Base-by-base conservation (phyloP, 2,888 invertebrate species). In the Pseudanteris insignis region DNA sequence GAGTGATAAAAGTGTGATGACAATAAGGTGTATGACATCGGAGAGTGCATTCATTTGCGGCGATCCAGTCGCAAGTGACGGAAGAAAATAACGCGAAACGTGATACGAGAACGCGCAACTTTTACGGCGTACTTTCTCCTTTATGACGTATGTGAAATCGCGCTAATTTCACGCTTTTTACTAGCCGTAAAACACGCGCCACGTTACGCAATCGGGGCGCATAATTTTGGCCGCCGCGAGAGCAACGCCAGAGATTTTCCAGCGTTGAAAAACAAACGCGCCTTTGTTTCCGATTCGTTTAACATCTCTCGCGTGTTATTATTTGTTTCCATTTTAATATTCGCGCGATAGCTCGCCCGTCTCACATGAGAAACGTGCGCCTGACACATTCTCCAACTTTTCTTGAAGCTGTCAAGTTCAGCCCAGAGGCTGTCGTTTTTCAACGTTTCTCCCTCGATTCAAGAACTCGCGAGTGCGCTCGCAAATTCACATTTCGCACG, bases 121-220 rank as follows among this genome's bases (percentile, higher is more conserved):
- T 75, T 75, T 75, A 75, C 71, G 74, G 71, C 66, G 66, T 70
- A 68, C 71, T 71, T 69, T 67, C 67, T 65, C 69, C 70, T 75
- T 76, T 76, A 77, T 70, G 77, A 68, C 74, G 63, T 68, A 67
- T 73, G 73, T 74, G n/a, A 76, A 77, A 77, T 76, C 73, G 73
- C 69, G 71, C 74, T 77, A 76, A 77, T 78, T 77, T 70, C 66
- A 26, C 51, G 63, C 58, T 34, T 62, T 64, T 61, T 53, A 53
- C 43, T 51, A 50, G 28, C 30, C 41, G 44, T 50, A 47, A 55
- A 48, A 36, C 41, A 34, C 36, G 33, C n/a, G 26, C 15, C 10
- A 30, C 21, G 25, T 24, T 25, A 46, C 32, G 34, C 46, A 46
- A 44, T 51, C 51, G 36, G 24, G 25, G 15, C 29, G 46, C 10